phyloP scores from a whole-genome alignment of 2,113 vertebrate species.

The Ovibos moschatus region DNA sequence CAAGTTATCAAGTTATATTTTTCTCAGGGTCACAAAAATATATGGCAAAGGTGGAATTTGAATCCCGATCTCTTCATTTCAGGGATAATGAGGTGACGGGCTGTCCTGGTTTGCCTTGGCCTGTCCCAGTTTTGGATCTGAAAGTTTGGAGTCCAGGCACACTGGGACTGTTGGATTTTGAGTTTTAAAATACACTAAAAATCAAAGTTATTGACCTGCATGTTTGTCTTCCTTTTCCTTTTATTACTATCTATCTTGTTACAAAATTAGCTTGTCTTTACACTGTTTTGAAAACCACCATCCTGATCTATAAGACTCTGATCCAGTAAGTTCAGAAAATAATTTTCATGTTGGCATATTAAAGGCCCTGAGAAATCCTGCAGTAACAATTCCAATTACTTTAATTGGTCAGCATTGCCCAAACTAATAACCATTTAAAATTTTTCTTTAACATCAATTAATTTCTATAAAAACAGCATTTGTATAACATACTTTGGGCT shows the following conservation, averaged over 20 bases:
- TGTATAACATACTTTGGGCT: neutral
- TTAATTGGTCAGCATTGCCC: neutral
- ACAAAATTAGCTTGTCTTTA: neutral
- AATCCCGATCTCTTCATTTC: neutral
- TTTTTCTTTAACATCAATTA: neutral
- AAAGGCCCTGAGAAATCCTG: neutral
- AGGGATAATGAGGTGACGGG: rapidly evolving
- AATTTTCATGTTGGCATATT: neutral
- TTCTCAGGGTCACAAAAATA: neutral
- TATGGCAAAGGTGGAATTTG: neutral
- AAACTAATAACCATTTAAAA: neutral
- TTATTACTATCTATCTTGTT: neutral
- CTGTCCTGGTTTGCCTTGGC: rapidly evolving
- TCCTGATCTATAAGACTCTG: neutral
- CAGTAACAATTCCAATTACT: neutral
- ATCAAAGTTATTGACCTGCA: neutral
- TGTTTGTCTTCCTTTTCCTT: neutral
- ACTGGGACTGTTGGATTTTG: neutral
- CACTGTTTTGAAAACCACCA: neutral
- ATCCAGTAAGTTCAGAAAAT: neutral
- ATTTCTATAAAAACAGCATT: neutral
- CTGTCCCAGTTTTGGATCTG: neutral
- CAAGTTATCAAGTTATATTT: neutral
- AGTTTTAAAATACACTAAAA: neutral
- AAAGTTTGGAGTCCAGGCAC: neutral